Conservation (phyloP, 37 sponge, comb jelly and placozoan species). For the Bolinopsis microptera region DNA sequence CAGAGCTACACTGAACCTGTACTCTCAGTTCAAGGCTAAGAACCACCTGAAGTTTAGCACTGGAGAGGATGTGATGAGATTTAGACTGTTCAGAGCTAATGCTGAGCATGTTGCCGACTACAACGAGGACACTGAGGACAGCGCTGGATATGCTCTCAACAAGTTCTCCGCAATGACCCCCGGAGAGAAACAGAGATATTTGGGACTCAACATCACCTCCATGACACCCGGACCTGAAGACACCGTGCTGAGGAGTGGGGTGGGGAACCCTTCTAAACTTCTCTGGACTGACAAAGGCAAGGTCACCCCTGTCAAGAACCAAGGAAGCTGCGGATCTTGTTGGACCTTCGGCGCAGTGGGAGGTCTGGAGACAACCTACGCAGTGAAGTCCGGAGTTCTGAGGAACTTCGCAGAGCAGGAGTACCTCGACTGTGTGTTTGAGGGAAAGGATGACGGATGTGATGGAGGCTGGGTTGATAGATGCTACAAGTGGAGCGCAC, state of each 20-base stretch:
- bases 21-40: neutral
- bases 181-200: neutral
- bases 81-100: neutral
- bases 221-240: neutral
- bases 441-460: neutral
- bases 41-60: slow-evolving; percentile 32
- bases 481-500: neutral
- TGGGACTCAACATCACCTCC: neutral
- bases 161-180: slow-evolving; percentile 40
- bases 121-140: slow-evolving; percentile 29
- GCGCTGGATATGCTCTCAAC: neutral
- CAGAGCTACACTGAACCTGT: neutral
- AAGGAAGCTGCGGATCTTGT: slow-evolving; percentile 22
- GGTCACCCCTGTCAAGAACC: slow-evolving; percentile 39
- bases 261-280: neutral
- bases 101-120: slow-evolving; percentile 27
- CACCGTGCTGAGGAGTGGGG: neutral
- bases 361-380: slow-evolving; percentile 17
- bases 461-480: neutral
- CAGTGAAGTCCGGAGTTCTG: neutral
- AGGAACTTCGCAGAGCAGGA: slow-evolving; percentile 55
- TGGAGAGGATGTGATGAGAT: neutral
- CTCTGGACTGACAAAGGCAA: slow-evolving; percentile 34
- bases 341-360: slow-evolving; percentile 56
- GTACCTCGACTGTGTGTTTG: slow-evolving; percentile 39